Conservation (phyloP, 2,113 vertebrate genomes). For the Solea solea region DNA sequence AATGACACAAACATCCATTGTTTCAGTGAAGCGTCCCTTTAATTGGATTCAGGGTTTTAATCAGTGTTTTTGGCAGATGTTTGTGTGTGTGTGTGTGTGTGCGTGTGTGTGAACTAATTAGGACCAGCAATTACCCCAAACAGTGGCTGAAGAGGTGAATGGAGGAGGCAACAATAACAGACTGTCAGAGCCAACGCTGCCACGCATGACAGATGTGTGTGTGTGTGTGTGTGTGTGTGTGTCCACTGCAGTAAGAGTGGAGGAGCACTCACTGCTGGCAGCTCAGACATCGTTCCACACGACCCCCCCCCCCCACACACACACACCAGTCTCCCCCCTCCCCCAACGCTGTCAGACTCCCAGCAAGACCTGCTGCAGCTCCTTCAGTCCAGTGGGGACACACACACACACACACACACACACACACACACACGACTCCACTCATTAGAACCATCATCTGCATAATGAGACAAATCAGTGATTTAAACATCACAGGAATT, state of each 20-base stretch:
- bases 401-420: too few species aligned
- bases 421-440: background rate
- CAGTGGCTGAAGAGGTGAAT: slow-evolving; percentile 44
- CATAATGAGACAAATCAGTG: background rate
- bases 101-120: slow-evolving; percentile 72
- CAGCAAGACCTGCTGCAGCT: slow-evolving; percentile 48
- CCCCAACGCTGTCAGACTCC: slow-evolving; percentile 40
- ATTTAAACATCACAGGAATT: background rate
- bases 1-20: slow-evolving; percentile 24
- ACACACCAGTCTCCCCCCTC: slow-evolving; percentile 7
- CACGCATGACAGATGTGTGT: slow-evolving; percentile 75
- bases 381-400: slow-evolving; percentile 44
- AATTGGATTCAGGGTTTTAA: slow-evolving; percentile 56
- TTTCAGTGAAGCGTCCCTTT: slow-evolving; percentile 40
- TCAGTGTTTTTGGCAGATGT: slow-evolving; percentile 52
- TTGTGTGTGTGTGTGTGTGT: slow-evolving; percentile 16
- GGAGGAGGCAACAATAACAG: slow-evolving; percentile 49
- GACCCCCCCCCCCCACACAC: slow-evolving; percentile 14
- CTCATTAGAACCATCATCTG: slow-evolving; percentile 24
- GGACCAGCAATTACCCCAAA: slow-evolving; percentile 62
- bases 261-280: slow-evolving; percentile 47
- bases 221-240: slow-evolving; percentile 26
- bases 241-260: slow-evolving; percentile 34
- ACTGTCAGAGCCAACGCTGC: slow-evolving; percentile 64
- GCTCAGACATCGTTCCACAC: slow-evolving; percentile 59